Evolutionary conservation across 37 sponge, comb jelly and placozoan species (phyloP).

Genomic region (Diacarnus erythraeanus): DNA sequence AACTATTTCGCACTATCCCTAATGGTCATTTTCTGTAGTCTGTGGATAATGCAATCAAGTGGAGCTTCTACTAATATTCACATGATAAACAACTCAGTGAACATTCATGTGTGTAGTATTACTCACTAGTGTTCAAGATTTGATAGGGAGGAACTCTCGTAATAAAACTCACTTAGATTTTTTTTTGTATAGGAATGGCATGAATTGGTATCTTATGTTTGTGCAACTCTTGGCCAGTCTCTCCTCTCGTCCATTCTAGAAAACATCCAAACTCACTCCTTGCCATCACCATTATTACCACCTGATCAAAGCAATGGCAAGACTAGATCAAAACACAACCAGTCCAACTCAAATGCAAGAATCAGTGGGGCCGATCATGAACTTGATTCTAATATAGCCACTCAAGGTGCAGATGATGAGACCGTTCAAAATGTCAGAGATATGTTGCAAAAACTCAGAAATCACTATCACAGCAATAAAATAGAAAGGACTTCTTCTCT

Average conservation of each 20-base stretch:
- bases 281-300: neutral
- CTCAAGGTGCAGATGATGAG: neutral
- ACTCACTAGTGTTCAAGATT: too few relatives aligned
- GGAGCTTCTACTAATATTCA: too few relatives aligned
- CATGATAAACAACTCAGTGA: too few relatives aligned
- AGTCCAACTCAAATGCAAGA: neutral
- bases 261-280: neutral
- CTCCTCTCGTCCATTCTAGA: neutral
- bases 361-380: neutral
- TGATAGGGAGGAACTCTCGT: too few relatives aligned
- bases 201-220: neutral
- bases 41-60: too few relatives aligned
- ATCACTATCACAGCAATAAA: neutral
- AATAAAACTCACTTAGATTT: too few relatives aligned
- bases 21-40: too few relatives aligned
- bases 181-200: slow-evolving; percentile 6
- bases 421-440: neutral
- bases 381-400: too few relatives aligned
- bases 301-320: neutral
- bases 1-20: too few relatives aligned
- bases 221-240: slow-evolving; percentile 10
- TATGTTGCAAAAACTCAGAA: neutral
- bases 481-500: neutral
- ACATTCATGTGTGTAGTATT: too few relatives aligned
- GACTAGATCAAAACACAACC: neutral